These are phyloP conservation scores for Bubo blakistoni DNA, from an alignment of 2,113 vertebrate species.

Conservation along the genomic window DNA sequence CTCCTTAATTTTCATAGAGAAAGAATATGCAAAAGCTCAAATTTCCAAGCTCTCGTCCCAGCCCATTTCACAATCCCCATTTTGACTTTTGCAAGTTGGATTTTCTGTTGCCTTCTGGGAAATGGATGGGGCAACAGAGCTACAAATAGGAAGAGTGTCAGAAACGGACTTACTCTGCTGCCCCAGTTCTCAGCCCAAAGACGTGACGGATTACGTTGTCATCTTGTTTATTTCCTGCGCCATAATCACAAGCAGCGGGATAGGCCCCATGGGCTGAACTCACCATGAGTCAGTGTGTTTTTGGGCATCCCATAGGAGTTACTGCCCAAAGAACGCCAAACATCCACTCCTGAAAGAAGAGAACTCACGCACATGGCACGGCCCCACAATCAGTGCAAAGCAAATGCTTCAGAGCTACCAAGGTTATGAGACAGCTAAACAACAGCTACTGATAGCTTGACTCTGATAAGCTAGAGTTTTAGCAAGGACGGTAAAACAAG, in stretches of 20 bases:
- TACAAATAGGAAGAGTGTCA: not conserved
- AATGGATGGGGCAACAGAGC: not conserved
- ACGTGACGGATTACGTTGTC: not conserved
- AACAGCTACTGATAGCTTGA: not conserved
- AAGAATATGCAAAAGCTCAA: not conserved
- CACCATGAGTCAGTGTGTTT: not conserved
- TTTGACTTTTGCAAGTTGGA: not conserved
- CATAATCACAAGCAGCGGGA: not conserved
- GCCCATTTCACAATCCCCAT: not conserved
- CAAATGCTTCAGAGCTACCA: not conserved
- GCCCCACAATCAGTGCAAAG: not conserved
- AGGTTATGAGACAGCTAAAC: not conserved
- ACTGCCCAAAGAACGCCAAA: conserved; percentile 26
- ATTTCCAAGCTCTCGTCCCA: not conserved
- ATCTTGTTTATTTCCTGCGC: conserved; percentile 43
- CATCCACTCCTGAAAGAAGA: not conserved
- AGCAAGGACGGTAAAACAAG: not conserved
- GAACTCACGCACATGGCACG: not conserved
- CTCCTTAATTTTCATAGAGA: not conserved
- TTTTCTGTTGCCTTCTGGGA: not conserved
- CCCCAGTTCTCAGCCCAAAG: conserved; percentile 5
- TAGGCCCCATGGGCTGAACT: not conserved
- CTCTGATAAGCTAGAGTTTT: not conserved
- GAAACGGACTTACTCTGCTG: not conserved
- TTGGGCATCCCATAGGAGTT: not conserved